These are phyloP conservation scores for Pardosa pseudoannulata DNA, from an alignment of 2,888 invertebrate genomes.

Conservation along the genomic window DNA sequence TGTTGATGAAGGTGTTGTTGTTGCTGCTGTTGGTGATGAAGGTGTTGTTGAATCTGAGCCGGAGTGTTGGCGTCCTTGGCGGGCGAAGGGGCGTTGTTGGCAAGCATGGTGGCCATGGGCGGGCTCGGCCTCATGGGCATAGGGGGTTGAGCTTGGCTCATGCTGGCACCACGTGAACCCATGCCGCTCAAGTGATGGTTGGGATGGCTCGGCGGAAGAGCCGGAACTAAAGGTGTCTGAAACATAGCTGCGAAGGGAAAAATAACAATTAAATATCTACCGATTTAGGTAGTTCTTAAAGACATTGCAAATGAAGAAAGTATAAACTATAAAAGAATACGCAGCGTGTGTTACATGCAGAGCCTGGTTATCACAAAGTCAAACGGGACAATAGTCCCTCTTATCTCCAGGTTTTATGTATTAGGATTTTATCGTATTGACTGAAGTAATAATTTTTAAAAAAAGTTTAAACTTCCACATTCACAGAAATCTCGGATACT, in stretches of 20 bases:
- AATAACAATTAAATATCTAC: neutral
- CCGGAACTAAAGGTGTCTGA: conserved; percentile 82
- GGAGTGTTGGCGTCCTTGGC: conserved; percentile 52
- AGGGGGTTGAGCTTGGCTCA: conserved; percentile 59
- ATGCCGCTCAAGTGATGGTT: conserved; percentile 73
- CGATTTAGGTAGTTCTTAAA: too few relatives aligned
- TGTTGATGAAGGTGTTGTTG: conserved; percentile 74
- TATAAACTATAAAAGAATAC: too few relatives aligned
- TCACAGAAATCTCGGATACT: too few relatives aligned
- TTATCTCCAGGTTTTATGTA: too few relatives aligned
- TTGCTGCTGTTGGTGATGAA: conserved; percentile 75
- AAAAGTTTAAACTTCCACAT: too few relatives aligned
- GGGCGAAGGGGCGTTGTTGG: conserved; percentile 71
- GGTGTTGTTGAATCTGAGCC: conserved; percentile 63
- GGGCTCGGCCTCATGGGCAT: conserved; percentile 81
- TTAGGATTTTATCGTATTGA: too few relatives aligned
- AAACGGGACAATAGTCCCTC: too few relatives aligned
- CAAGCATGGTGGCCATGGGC: conserved; percentile 78
- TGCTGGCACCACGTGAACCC: conserved; percentile 58
- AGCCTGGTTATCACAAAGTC: too few relatives aligned
- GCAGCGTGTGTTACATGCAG: too few relatives aligned
- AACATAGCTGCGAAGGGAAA: conserved; percentile 81
- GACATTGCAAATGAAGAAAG: too few relatives aligned
- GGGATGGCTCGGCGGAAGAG: conserved; percentile 74
- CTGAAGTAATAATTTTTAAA: too few relatives aligned